phyloP scores from a whole-genome alignment of 2,113 vertebrate species.

The Apeltes quadracus region DNA sequence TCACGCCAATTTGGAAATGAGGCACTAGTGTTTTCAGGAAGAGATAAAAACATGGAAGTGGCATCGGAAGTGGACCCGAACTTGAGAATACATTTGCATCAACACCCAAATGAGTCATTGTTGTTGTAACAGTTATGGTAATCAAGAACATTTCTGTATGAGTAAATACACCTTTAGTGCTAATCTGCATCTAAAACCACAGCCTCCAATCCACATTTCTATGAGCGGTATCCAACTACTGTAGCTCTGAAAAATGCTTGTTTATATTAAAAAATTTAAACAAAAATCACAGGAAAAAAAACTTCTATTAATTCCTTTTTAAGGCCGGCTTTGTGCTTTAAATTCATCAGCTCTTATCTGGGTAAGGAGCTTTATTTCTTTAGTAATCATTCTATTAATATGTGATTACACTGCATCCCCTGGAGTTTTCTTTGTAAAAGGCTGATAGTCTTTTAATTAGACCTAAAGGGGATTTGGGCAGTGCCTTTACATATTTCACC shows the following conservation, averaged over 20 bases:
- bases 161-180: conserved; percentile 1
- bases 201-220: not conserved
- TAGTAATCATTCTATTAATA: conserved; percentile 78
- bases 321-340: conserved; percentile 34
- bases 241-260: not conserved
- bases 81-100: not conserved
- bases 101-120: not conserved
- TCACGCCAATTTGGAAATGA: not conserved
- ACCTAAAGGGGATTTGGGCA: conserved; percentile 74
- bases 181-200: conserved; percentile 14
- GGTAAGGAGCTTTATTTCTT: conserved; percentile 67
- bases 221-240: not conserved
- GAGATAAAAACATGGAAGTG: too few relatives aligned
- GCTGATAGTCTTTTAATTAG: conserved; percentile 78
- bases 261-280: conserved; percentile 33
- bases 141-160: not conserved
- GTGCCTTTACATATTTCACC: conserved; percentile 69
- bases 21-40: not conserved
- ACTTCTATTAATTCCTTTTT: conserved; percentile 43
- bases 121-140: not conserved
- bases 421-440: conserved; percentile 69
- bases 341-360: conserved; percentile 61
- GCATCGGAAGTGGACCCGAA: not conserved
- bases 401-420: conserved; percentile 70
- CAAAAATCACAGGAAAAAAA: conserved; percentile 35